Conservation (phyloP, 2,113 vertebrate species). For the Pandion haliaetus region DNA sequence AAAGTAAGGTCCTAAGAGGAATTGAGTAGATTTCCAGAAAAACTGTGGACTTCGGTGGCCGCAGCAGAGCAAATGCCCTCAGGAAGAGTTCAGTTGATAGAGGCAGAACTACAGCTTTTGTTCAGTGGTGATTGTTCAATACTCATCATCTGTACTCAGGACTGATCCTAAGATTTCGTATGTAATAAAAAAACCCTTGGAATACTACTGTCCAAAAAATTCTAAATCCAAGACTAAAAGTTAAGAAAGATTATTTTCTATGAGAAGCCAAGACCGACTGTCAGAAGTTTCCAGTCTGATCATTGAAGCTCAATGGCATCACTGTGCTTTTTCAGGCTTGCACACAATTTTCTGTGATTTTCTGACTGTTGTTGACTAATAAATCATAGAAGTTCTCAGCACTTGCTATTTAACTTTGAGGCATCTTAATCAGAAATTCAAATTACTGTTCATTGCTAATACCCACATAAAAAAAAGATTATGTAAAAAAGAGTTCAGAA, state of each 20-base stretch:
- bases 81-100: neutral
- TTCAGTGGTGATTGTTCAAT: neutral
- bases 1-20: neutral
- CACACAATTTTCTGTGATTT: neutral
- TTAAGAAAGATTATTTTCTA: neutral
- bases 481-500: neutral
- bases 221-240: neutral
- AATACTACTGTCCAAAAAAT: neutral
- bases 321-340: neutral
- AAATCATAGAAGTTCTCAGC: neutral
- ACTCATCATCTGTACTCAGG: neutral
- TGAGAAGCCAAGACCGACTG: neutral
- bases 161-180: neutral
- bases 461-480: neutral
- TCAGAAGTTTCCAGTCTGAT: neutral
- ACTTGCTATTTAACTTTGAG: neutral
- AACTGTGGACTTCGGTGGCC: fast-evolving
- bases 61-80: neutral
- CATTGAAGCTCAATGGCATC: neutral
- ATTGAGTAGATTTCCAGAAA: neutral
- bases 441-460: neutral
- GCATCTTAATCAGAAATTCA: neutral
- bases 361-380: neutral
- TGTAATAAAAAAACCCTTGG: neutral
- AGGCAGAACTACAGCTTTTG: neutral